Conservation (phyloP, 2,113 vertebrate species). For the Dendrocopos noguchii region DNA sequence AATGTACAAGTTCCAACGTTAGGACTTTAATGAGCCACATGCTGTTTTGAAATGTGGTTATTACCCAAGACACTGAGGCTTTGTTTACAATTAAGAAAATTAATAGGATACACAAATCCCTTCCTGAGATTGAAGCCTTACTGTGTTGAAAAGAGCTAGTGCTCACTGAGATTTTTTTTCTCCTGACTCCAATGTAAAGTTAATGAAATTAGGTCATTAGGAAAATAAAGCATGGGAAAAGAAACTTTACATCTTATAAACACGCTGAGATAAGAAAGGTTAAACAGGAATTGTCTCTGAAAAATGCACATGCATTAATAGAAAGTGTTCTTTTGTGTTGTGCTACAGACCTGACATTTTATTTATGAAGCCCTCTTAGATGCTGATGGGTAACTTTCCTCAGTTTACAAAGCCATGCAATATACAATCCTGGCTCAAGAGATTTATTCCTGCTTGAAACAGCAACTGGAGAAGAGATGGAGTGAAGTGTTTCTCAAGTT, state of each 20-base stretch:
- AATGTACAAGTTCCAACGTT: not conserved
- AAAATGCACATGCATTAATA: not conserved
- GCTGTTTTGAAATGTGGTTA: not conserved
- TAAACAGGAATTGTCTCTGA: not conserved
- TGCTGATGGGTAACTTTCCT: not conserved
- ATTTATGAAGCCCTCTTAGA: not conserved
- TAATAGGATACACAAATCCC: not conserved
- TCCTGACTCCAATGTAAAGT: not conserved
- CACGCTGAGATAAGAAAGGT: not conserved
- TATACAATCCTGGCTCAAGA: not conserved
- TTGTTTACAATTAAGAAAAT: constrained; percentile 4
- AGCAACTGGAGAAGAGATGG: not conserved
- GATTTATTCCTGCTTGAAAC: rapidly evolving
- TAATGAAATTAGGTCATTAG: not conserved
- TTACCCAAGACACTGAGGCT: not conserved
- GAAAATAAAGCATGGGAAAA: not conserved
- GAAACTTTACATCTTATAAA: not conserved
- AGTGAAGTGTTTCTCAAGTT: not conserved
- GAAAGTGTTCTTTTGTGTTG: not conserved
- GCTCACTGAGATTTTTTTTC: not conserved
- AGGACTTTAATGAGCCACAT: not conserved
- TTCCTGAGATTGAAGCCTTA: not conserved
- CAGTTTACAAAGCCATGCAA: not conserved
- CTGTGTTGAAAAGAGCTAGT: not conserved
- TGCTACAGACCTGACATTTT: not conserved